phyloP scores from a whole-genome alignment of 2,797 vertebrate genomes.

The Spatula clypeata region DNA sequence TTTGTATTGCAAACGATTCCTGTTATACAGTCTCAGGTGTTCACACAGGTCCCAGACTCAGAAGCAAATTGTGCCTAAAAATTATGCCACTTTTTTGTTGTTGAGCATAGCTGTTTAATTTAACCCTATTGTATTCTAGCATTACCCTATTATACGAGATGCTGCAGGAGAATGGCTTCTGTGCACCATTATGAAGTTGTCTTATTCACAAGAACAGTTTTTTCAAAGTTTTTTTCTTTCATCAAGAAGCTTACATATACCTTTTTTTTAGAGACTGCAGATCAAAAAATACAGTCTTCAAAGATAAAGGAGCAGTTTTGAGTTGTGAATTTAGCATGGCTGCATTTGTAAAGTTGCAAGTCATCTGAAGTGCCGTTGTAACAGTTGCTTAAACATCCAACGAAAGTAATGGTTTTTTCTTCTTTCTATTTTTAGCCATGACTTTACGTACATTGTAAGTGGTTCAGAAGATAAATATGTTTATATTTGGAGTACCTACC shows the following conservation, averaged over 20 bases:
- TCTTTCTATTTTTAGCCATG: slow-evolving; percentile 87
- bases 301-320: not conserved
- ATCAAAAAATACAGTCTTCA: not conserved
- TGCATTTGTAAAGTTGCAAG: not conserved
- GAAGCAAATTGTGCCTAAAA: not conserved
- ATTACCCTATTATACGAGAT: not conserved
- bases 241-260: not conserved
- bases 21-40: not conserved
- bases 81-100: not conserved
- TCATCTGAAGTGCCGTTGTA: not conserved
- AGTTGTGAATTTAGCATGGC: not conserved
- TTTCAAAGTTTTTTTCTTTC: not conserved
- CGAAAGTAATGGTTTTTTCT: not conserved
- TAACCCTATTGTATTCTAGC: not conserved
- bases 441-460: slow-evolving; percentile 97
- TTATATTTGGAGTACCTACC: slow-evolving; percentile 99
- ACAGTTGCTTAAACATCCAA: not conserved
- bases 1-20: not conserved
- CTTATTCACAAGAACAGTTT: not conserved
- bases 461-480: slow-evolving; percentile 99
- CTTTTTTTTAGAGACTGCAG: not conserved
- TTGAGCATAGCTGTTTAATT: not conserved
- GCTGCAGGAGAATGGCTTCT: not conserved
- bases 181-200: not conserved
- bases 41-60: not conserved